phyloP scores from a whole-genome alignment of 2,113 vertebrate genomes.

The Clinocottus analis region DNA sequence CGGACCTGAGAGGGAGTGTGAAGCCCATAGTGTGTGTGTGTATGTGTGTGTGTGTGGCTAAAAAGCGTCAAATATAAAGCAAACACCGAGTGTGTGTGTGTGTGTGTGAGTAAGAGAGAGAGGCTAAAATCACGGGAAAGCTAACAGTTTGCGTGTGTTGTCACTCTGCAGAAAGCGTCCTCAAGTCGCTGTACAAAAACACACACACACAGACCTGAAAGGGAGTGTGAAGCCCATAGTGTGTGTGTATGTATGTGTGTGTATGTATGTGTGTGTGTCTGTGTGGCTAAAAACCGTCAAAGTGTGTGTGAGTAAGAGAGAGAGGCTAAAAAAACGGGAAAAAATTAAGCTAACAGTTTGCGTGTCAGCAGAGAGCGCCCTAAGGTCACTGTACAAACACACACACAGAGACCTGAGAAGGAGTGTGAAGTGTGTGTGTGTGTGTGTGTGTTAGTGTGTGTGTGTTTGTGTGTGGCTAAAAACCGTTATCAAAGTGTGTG shows the following conservation, averaged over 20 bases:
- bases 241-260: no score
- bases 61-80: no score
- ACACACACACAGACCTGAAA: no score
- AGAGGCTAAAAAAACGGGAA: background rate
- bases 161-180: slow-evolving; percentile 21
- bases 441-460: slow-evolving; percentile 14
- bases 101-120: background rate
- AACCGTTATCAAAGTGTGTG: background rate
- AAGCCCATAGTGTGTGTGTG: background rate
- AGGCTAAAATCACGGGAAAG: slow-evolving; percentile 1
- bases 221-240: no score
- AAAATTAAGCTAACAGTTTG: slow-evolving; percentile 31
- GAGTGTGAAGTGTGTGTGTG: no score
- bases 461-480: slow-evolving; percentile 5
- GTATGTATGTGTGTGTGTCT: slow-evolving; percentile 20
- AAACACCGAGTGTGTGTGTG: background rate
- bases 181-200: background rate
- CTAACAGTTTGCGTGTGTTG: background rate
- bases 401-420: no score
- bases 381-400: background rate
- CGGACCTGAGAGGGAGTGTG: slow-evolving; percentile 31
- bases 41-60: background rate
- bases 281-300: background rate
- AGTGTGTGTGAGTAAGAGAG: slow-evolving; percentile 2
- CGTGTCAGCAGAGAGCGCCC: slow-evolving; percentile 16